Evolutionary conservation across 2,888 invertebrate genomes (phyloP), one percentile per base, ranked within the genome.

Genomic region (Philereme transversata): DNA sequence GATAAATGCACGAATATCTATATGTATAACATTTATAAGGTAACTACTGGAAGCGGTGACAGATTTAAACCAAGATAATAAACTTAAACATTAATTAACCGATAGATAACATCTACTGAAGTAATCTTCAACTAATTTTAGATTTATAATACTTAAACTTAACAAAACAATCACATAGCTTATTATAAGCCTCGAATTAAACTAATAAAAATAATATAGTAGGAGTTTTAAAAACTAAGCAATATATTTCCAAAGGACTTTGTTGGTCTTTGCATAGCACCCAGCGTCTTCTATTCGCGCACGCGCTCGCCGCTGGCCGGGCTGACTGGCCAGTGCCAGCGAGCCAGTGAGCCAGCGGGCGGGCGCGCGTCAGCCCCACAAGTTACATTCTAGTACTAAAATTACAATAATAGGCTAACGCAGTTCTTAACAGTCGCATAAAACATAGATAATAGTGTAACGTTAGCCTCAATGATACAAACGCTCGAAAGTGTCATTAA

Each of bases 251-350:
- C 52, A 62, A 78, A 81, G 73, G 79, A 74, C 77, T 84, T 83
- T 81, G 78, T 87, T 87, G 87, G 86, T 88, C 87, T 83, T 86
- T 82, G 78, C 86, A 77, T 86, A 87, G 87, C 87, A 88, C 88
- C 87, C 80, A 79, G 77, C 81, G 78, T 50, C 51, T 45, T 49
- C 51, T 11, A 51, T 47, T 5, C 11, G 48, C 34, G 35, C 50
- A 34, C 43, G 43, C 50, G 40, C 11, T 40, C 59, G 51, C 46
- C 43, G 47, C 9, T 47, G 62, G 52, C 43, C 43, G 10, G 34
- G 51, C 48, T 41, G 34, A n/a, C 34, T 49, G 11, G 50, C 36
- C 36, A 36, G 36, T 43, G 57, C 56, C 47, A 44, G 10, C 9
- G 35, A 33, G 46, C 40, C 56, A 47, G n/a, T 34, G 33, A 8